phyloP scores from a whole-genome alignment of 2,113 vertebrate species.

The Apistogramma diplotaenia region DNA sequence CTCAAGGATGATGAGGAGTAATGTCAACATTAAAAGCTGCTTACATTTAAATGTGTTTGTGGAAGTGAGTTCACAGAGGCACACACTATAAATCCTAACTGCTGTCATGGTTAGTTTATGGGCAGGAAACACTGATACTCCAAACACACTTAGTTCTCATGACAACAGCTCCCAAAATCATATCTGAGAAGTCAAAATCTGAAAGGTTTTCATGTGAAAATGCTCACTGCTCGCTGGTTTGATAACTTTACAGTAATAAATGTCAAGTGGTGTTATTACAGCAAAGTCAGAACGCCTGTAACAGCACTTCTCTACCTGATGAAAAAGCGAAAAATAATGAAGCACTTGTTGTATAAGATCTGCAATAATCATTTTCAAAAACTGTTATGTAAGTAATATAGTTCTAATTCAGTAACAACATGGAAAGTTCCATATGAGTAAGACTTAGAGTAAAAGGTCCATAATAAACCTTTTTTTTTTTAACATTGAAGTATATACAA shows the following conservation, averaged over 20 bases:
- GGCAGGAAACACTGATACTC: background rate
- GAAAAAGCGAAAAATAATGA: background rate
- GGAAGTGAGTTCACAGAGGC: background rate
- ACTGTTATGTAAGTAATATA: background rate
- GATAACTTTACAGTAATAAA: background rate
- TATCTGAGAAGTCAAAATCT: background rate
- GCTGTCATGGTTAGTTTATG: constrained; percentile 42
- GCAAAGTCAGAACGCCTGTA: background rate
- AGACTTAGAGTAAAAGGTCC: background rate
- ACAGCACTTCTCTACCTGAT: background rate
- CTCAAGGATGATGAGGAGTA: background rate
- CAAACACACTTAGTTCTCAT: constrained; percentile 30
- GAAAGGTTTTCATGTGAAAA: background rate
- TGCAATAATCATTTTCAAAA: background rate
- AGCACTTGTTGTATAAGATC: background rate
- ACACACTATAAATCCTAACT: constrained; percentile 21
- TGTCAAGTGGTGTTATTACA: background rate
- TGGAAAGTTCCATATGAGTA: background rate
- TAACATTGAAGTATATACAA: background rate
- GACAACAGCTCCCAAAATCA: background rate
- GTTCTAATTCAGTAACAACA: background rate
- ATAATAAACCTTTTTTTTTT: background rate
- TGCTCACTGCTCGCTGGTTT: background rate
- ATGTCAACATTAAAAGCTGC: constrained; percentile 1
- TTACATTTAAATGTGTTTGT: constrained; percentile 21